Evolutionary conservation across 1,140 invertebrate species (phyloP).

Genomic region (Drosophila miranda): DNA sequence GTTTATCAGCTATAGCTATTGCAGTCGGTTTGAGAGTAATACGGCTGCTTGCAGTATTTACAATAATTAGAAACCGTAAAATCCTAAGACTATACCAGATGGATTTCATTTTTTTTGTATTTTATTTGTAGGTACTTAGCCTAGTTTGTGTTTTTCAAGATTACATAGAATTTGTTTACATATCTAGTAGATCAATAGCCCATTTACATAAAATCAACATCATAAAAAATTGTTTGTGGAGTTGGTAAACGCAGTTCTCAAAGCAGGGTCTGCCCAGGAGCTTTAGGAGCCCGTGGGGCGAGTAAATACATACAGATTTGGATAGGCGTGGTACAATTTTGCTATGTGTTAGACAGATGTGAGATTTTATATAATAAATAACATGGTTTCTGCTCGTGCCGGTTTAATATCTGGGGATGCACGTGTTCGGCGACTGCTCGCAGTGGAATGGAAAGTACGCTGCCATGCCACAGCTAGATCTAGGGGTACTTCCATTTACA

Average conservation of each 20-base stretch:
- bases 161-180: slow-evolving; percentile 68
- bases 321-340: slow-evolving; percentile 34
- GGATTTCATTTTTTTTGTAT: neutral
- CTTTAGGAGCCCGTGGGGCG: slow-evolving; percentile 16
- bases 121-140: slow-evolving; percentile 45
- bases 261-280: neutral
- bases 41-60: no score
- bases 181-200: slow-evolving; percentile 71
- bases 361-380: slow-evolving; percentile 71
- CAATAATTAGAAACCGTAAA: no score
- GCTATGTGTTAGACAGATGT: slow-evolving; percentile 47
- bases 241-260: slow-evolving; percentile 9
- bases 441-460: slow-evolving; percentile 44
- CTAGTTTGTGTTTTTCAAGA: slow-evolving; percentile 59
- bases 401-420: slow-evolving; percentile 6
- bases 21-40: no score
- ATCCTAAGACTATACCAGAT: neutral
- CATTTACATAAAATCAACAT: slow-evolving; percentile 64
- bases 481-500: slow-evolving; percentile 37
- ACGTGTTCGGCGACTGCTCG: no score
- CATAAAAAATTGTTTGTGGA: slow-evolving; percentile 40
- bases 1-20: no score
- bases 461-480: slow-evolving; percentile 3
- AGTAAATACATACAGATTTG: slow-evolving; percentile 12
- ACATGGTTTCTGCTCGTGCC: slow-evolving; percentile 56